Base-by-base conservation (phyloP, 2,113 vertebrate species). In the Zosterops pallidus region DNA sequence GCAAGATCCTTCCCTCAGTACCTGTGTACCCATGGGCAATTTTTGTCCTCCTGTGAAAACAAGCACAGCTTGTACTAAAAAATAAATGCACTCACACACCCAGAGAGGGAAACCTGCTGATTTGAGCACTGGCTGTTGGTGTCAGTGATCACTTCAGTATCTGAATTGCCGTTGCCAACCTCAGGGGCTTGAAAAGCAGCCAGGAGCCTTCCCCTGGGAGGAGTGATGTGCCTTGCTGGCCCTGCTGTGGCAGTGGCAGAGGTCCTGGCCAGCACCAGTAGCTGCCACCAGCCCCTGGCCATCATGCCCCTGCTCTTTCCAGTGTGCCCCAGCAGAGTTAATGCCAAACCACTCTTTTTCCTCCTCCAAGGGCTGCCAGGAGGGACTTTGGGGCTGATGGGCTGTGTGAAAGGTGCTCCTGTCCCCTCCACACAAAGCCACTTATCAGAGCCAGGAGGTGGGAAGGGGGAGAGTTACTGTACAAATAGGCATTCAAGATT, bases 401-500 rank as follows among this genome's bases (percentile, higher is more conserved):
- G 47, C 83, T 86, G 55, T 1, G 16, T 97, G 91, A 97, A 97
- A 96, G 52, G 39, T 96, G 84, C 83, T 92, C 63, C 94, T 97
- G 90, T 95, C 69, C 2, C 0, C 52, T 85, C 56, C 23, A 50
- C 75, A 95, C 90, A 96, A 96, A 92, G 83, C 56, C 72, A 69
- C 71, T 94, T 89, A 93, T 33, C 91, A 68, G 67, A 52, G 76
- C 64, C 77, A 84, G 94, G 83, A 95, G 92, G 84, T 94, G 91
- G 83, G 86, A 96, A 96, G 31, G 60, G 92, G 83, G 65, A 89
- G 71, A 95, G 75, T 79, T 91, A 94, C 89, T 92, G 95, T 93
- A 96, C 83, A 93, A 95, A 89, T 86, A 94, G 90, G 86, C 79
- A 90, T 90, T 94, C 93, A 94, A 63, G 78, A 96, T 96, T 95